Conservation (phyloP, 2,888 invertebrate genomes). For the Thymelicus lineola region DNA sequence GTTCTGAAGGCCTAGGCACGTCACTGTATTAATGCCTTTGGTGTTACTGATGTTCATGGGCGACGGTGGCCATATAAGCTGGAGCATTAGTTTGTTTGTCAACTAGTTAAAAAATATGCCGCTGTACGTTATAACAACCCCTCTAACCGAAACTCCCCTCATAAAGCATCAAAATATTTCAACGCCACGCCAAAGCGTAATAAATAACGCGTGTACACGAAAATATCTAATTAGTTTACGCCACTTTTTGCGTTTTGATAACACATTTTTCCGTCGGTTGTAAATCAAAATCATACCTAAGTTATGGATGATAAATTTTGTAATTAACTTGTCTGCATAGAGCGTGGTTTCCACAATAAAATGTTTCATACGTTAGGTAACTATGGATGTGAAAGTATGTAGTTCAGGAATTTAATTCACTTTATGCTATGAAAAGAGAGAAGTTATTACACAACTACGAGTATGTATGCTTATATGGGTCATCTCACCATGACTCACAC, state of each 20-base stretch:
- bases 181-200: slow-evolving; percentile 47
- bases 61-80: too few species aligned
- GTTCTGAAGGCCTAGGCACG: too few species aligned
- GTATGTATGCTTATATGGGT: too few species aligned
- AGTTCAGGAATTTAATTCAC: too few species aligned
- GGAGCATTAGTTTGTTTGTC: too few species aligned
- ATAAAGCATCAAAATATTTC: slow-evolving; percentile 42
- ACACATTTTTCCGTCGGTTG: slow-evolving; percentile 8
- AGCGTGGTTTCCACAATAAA: slow-evolving; percentile 2
- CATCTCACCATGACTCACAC: too few species aligned
- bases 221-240: slow-evolving; percentile 51
- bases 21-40: too few species aligned
- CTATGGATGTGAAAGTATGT: too few species aligned
- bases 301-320: slow-evolving; percentile 30
- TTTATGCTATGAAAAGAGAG: too few species aligned
- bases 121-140: neutral
- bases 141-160: slow-evolving; percentile 16
- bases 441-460: too few species aligned
- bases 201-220: slow-evolving; percentile 52
- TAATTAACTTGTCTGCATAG: slow-evolving; percentile 31
- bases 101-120: neutral
- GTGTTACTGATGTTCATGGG: too few species aligned
- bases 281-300: slow-evolving; percentile 26
- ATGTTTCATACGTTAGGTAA: neutral
- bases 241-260: slow-evolving; percentile 39